Evolutionary conservation across 1,140 invertebrate genomes (phyloP).

Genomic region (Triops cancriformis): DNA sequence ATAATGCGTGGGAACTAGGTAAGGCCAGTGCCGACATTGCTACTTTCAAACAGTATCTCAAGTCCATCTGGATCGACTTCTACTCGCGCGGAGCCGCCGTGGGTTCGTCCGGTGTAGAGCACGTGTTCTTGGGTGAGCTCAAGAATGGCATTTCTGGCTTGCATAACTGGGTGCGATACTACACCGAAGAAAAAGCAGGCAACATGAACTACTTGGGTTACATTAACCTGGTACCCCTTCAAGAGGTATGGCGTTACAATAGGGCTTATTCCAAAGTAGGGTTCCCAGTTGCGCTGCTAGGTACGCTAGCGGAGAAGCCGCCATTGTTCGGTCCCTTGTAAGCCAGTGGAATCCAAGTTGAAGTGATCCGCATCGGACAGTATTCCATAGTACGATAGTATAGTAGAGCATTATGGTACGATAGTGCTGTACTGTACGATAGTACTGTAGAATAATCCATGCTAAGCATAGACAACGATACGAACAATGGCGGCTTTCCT

Average conservation of each 20-base stretch:
- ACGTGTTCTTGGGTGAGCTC: constrained; percentile 75
- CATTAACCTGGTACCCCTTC: constrained; percentile 59
- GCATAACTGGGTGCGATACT: constrained; percentile 84
- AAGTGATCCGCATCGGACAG: too few relatives aligned
- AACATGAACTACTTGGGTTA: constrained; percentile 71
- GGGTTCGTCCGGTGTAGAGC: constrained; percentile 76
- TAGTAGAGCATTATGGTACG: too few relatives aligned
- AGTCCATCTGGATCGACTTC: constrained; percentile 52
- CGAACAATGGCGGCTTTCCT: too few relatives aligned
- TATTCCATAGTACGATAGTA: too few relatives aligned
- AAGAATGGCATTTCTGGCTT: constrained; percentile 67
- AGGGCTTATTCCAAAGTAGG: too few relatives aligned
- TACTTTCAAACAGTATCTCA: constrained; percentile 59
- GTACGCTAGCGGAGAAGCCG: too few relatives aligned
- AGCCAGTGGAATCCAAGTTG: too few relatives aligned
- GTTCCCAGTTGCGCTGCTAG: too few relatives aligned
- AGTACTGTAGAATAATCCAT: too few relatives aligned
- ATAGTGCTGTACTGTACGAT: too few relatives aligned
- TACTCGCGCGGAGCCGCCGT: constrained; percentile 66
- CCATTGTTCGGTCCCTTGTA: too few relatives aligned
- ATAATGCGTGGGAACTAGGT: constrained; percentile 8
- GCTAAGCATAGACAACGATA: too few relatives aligned
- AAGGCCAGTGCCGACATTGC: constrained; percentile 32
- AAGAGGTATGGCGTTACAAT: constrained; percentile 49
- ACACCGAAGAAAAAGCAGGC: constrained; percentile 56